Conservation (phyloP, 2,797 vertebrate species). For the Apodemus agrarius region DNA sequence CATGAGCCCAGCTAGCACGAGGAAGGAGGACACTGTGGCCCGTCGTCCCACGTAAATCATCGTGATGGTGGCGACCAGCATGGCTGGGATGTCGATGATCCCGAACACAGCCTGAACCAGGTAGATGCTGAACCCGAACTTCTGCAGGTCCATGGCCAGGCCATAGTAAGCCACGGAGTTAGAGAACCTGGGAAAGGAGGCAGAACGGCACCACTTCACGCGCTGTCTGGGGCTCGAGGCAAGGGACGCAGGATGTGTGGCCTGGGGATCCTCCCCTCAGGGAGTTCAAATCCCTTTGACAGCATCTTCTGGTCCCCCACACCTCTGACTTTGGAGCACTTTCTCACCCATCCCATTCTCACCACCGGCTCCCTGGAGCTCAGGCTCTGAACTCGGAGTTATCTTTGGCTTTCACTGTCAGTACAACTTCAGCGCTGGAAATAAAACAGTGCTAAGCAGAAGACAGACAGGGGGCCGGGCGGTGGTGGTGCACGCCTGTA, state of each 20-base stretch:
- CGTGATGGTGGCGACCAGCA: constrained; percentile 87
- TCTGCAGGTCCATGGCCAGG: constrained; percentile 93
- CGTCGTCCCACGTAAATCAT: constrained; percentile 91
- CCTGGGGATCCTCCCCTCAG: not conserved
- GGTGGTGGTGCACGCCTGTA: no score
- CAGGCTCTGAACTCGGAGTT: fast-evolving
- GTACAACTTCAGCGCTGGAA: not conserved
- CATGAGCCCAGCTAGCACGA: constrained; percentile 89
- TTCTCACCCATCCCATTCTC: not conserved
- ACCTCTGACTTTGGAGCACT: not conserved
- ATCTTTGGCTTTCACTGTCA: not conserved
- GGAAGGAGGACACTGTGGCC: constrained; percentile 87
- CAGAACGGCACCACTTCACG: fast-evolving
- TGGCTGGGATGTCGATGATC: constrained; percentile 92
- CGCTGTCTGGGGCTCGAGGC: not conserved
- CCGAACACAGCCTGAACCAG: constrained; percentile 94
- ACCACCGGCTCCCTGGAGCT: not conserved
- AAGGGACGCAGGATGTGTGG: not conserved
- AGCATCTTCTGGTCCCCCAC: not conserved
- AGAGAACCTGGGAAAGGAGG: constrained; percentile 88
- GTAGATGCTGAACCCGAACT: constrained; percentile 92
- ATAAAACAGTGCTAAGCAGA: not conserved
- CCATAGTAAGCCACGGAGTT: constrained; percentile 94
- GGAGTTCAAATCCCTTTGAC: not conserved
- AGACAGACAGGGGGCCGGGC: not conserved